A percentile compares a stretch with the other conserved stretches of the same genome.
phyloP scores from a whole-genome alignment of 2,888 invertebrate genomes.

The Frankliniella fusca region DNA sequence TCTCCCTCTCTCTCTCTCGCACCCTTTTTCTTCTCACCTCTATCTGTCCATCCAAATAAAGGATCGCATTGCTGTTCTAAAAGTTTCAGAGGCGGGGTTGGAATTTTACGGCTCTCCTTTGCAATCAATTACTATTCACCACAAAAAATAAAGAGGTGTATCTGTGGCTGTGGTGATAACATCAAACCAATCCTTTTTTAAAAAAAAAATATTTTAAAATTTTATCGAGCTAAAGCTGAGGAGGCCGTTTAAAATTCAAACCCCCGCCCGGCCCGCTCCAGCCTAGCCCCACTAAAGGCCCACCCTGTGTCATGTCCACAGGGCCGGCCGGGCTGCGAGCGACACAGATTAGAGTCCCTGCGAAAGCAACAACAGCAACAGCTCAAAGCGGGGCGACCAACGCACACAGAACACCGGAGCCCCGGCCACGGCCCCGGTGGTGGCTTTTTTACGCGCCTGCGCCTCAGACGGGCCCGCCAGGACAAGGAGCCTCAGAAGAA shows the following conservation, averaged over 20 bases:
- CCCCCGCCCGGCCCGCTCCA: no score
- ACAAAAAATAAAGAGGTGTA: no score
- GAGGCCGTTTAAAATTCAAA: no score
- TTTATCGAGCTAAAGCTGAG: no score
- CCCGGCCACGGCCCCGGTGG: not conserved
- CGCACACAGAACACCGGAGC: not conserved
- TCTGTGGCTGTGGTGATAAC: no score
- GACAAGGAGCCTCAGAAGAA: not conserved
- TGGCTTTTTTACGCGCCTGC: conserved; percentile 3
- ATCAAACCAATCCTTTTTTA: no score
- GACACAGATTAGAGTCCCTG: conserved; percentile 8
- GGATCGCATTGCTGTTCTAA: no score
- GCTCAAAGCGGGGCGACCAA: not conserved
- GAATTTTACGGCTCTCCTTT: no score
- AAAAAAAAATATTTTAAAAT: no score
- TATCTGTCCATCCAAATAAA: not conserved
- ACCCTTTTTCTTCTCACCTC: not conserved
- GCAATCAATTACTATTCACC: no score
- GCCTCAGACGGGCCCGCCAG: not conserved
- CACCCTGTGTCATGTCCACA: conserved; percentile 6
- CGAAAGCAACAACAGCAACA: conserved; percentile 18
- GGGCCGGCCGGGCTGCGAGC: conserved; percentile 9
- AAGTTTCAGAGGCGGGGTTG: no score
- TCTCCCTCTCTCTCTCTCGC: not conserved
- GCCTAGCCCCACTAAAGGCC: not conserved